Percentiles rank a stretch among this genome's conserved stretches.
phyloP scores from a whole-genome alignment of 2,888 invertebrate genomes.

The Entomobrya multifasciata region DNA sequence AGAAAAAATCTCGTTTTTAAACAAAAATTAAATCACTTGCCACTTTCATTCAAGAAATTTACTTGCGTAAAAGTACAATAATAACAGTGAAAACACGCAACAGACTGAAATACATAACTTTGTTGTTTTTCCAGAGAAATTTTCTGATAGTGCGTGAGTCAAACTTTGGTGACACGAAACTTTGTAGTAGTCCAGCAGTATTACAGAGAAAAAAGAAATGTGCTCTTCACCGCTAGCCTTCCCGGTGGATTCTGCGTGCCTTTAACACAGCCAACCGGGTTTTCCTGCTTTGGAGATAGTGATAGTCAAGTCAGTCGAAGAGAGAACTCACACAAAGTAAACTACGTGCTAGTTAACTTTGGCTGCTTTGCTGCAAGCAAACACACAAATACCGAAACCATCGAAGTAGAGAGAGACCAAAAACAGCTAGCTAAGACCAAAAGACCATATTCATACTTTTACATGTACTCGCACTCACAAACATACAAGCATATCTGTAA shows the following conservation, averaged over 20 bases:
- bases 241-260: constrained; percentile 76
- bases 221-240: constrained; percentile 68
- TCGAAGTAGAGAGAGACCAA: not conserved
- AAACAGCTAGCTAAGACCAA: not conserved
- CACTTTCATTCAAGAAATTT: not conserved
- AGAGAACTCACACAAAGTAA: constrained; percentile 1
- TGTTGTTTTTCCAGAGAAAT: not conserved
- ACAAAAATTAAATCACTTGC: not conserved
- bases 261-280: constrained; percentile 64
- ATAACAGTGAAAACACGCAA: not conserved
- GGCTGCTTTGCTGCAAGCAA: not conserved
- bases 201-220: constrained; percentile 21
- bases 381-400: not conserved
- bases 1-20: not conserved
- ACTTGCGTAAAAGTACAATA: not conserved
- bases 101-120: not conserved
- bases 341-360: constrained; percentile 18
- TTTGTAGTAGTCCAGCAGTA: not conserved
- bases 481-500: not conserved
- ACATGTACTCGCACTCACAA: not conserved
- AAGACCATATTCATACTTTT: constrained; percentile 24
- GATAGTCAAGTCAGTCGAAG: too few species aligned
- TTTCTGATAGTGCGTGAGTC: too few species aligned
- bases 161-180: not conserved
- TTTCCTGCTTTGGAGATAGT: constrained; percentile 55